Evolutionary conservation across 2,797 vertebrate genomes (phyloP), one percentile per base, ranked within the genome.

Genomic region (Siniperca undulata): DNA sequence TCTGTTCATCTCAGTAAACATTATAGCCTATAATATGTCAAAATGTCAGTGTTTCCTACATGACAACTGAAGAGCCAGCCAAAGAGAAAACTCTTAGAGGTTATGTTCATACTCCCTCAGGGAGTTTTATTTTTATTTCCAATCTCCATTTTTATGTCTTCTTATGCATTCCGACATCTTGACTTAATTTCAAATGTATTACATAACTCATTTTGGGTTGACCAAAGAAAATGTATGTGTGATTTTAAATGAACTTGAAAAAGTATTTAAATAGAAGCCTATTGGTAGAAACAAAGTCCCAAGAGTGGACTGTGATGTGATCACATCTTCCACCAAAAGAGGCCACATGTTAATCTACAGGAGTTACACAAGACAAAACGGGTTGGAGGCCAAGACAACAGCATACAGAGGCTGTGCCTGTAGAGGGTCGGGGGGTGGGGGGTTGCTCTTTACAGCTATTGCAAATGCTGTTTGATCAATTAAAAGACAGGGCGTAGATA

Each of bases 101-200:
- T 82, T 17, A 27, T 40, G 62, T 27, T 78, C 66, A 75, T 4
- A 69, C 16, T 53, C 48, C 70, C 36, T 46, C 27, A 13, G 44
- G 61, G 24, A 67, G 16, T 10, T 61, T 61, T 46, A 78, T 58
- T 81, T 73, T 55, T 40, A 78, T 48, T 81, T 44, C 24, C 58
- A 81, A 34, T 59, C 12, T 84, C 22, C 62, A 70, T 56, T 30
- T 69, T 38, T 56, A 56, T 53, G 22, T 74, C 55, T 62, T 73
- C 14, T 78, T 38, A 58, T 77, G 59, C 19, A 81, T 75, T 75
- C 50, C 78, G 50, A 79, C 78, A 74, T 58, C 30, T 50, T 24
- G 20, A 76, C 59, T 70, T 30, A 7, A 70, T 74, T 38, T 75
- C 3, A 72, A 42, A 67, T 46, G 30, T 13, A 68, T 59, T 12